Evolutionary conservation across 1,140 invertebrate genomes (phyloP).

Genomic region (Myzus persicae): DNA sequence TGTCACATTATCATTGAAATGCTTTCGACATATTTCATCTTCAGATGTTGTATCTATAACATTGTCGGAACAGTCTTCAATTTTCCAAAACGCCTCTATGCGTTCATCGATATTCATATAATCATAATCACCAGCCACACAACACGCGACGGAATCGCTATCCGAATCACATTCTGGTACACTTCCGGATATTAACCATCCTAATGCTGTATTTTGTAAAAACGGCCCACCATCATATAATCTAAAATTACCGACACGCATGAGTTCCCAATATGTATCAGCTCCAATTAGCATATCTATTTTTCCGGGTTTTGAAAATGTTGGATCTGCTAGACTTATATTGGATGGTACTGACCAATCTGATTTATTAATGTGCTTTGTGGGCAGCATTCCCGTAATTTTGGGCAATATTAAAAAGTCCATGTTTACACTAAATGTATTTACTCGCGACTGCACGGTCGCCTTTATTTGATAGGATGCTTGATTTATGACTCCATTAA

Average conservation of each 20-base stretch:
- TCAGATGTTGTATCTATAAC: neutral
- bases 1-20: neutral
- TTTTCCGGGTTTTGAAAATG: neutral
- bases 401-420: neutral
- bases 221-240: neutral
- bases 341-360: neutral
- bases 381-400: neutral
- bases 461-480: neutral
- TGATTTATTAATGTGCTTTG: neutral
- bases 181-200: neutral
- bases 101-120: neutral
- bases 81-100: neutral
- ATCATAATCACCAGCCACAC: neutral
- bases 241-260: neutral
- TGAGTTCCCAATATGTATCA: neutral
- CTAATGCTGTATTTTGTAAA: neutral
- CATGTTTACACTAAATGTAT: neutral
- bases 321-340: neutral
- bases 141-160: neutral
- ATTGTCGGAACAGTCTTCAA: neutral
- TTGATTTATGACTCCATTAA: neutral
- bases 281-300: neutral
- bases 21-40: neutral
- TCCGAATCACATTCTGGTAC: neutral
- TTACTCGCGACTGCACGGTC: neutral